phyloP scores from a whole-genome alignment of 2,113 vertebrate genomes.

The Malaclemys terrapin region DNA sequence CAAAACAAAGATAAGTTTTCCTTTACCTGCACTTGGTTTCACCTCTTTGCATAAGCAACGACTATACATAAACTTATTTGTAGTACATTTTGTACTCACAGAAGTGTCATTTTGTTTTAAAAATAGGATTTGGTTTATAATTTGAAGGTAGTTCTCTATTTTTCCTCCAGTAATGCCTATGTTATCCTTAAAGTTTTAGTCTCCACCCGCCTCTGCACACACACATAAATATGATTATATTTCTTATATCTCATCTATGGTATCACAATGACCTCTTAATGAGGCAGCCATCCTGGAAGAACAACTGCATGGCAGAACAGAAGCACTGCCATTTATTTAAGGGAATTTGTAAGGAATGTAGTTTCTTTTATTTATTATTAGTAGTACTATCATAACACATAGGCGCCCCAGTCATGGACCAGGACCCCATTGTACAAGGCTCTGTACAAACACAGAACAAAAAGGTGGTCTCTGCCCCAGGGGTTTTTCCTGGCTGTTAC shows the following conservation, averaged over 20 bases:
- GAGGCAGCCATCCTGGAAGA: neutral
- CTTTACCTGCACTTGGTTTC: conserved; percentile 1
- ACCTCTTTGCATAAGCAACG: conserved; percentile 13
- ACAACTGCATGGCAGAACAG: neutral
- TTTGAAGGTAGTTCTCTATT: conserved; percentile 21
- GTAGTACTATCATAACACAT: too few species aligned
- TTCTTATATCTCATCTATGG: neutral
- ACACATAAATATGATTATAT: neutral
- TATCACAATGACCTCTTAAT: neutral
- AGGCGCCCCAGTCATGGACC: too few species aligned
- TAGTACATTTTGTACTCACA: neutral
- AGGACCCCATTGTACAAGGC: too few species aligned
- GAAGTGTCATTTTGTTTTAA: conserved; percentile 1
- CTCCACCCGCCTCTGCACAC: neutral
- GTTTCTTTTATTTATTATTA: neutral
- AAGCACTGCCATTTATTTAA: neutral
- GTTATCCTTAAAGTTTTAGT: neutral
- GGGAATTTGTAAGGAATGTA: neutral
- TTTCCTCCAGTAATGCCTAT: conserved; percentile 12
- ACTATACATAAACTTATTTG: neutral
- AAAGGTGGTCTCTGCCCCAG: too few species aligned
- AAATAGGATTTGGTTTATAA: neutral
- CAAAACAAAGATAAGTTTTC: neutral
- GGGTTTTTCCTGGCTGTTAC: neutral
- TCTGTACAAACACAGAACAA: too few species aligned